Percentiles rank a stretch among this genome's conserved stretches.
phyloP scores from a whole-genome alignment of 2,888 invertebrate genomes.

The Chelonus formosanus region DNA sequence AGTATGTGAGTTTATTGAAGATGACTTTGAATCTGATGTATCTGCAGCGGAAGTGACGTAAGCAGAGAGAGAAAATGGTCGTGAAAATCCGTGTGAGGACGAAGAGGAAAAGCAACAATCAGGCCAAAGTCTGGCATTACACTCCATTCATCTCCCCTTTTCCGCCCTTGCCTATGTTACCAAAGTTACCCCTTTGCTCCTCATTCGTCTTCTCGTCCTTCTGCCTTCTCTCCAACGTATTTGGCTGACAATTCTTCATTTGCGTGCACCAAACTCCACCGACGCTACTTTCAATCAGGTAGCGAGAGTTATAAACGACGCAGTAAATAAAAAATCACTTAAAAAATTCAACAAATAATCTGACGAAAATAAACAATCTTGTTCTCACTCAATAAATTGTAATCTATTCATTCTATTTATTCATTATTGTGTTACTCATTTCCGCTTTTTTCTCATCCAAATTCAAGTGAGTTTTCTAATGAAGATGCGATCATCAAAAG shows the following conservation, averaged over 20 bases:
- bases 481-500: no score
- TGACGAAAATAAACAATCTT: constrained; percentile 1
- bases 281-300: constrained; percentile 19
- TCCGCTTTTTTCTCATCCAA: no score
- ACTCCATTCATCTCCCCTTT: constrained; percentile 60
- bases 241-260: constrained; percentile 65
- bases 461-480: no score
- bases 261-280: constrained; percentile 60
- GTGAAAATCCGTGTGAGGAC: constrained; percentile 55
- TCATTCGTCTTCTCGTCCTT: constrained; percentile 38
- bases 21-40: constrained; percentile 43
- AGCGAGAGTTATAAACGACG: constrained; percentile 34
- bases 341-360: constrained; percentile 5
- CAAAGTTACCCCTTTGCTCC: constrained; percentile 43
- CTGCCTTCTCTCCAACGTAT: constrained; percentile 50
- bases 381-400: background rate
- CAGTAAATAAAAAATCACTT: constrained; percentile 17
- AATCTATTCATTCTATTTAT: no score
- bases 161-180: constrained; percentile 23
- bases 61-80: constrained; percentile 58
- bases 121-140: constrained; percentile 63
- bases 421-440: no score
- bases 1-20: background rate
- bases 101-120: constrained; percentile 59
- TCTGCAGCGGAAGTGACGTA: constrained; percentile 58